A percentile compares a stretch with the other conserved stretches of the same genome.
These are phyloP conservation scores for Agapetus fuscipes DNA, from an alignment of 2,888 invertebrate species.

Conservation along the genomic window DNA sequence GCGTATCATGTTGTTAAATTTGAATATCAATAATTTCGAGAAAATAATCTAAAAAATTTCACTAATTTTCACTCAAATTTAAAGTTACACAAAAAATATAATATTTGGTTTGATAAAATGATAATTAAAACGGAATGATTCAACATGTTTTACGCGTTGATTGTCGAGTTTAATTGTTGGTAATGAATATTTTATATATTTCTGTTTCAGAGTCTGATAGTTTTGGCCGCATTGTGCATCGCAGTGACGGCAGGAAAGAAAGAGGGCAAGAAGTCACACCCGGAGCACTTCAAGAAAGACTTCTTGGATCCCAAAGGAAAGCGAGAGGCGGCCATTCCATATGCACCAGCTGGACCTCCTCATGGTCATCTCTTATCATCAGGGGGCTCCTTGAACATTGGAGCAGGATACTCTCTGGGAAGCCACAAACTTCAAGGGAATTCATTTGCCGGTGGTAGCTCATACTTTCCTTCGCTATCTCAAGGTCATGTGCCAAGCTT, in stretches of 20 bases:
- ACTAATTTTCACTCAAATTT: too few relatives aligned
- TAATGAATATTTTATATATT: background rate
- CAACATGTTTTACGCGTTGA: background rate
- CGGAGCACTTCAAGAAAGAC: constrained; percentile 5
- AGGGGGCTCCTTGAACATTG: constrained; percentile 14
- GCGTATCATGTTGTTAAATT: too few relatives aligned
- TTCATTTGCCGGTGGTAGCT: constrained; percentile 3
- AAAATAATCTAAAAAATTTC: too few relatives aligned
- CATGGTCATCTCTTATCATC: constrained; percentile 6
- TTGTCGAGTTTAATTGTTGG: background rate
- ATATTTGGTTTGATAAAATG: background rate
- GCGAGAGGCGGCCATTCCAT: constrained; percentile 14
- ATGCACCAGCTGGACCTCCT: constrained; percentile 10
- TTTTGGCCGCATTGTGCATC: constrained; percentile 9
- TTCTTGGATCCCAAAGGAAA: constrained; percentile 14
- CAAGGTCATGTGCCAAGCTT: constrained; percentile 3
- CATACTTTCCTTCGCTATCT: background rate
- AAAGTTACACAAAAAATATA: too few relatives aligned
- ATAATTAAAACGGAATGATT: background rate
- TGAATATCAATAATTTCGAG: too few relatives aligned
- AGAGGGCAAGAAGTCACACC: constrained; percentile 8
- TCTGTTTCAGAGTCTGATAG: constrained; percentile 9
- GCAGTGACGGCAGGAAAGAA: constrained; percentile 9
- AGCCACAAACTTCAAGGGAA: constrained; percentile 10
- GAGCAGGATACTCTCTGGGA: constrained; percentile 16